Evolutionary conservation across 2,797 vertebrate genomes (phyloP).

Genomic region (Poliocrania exsul): DNA sequence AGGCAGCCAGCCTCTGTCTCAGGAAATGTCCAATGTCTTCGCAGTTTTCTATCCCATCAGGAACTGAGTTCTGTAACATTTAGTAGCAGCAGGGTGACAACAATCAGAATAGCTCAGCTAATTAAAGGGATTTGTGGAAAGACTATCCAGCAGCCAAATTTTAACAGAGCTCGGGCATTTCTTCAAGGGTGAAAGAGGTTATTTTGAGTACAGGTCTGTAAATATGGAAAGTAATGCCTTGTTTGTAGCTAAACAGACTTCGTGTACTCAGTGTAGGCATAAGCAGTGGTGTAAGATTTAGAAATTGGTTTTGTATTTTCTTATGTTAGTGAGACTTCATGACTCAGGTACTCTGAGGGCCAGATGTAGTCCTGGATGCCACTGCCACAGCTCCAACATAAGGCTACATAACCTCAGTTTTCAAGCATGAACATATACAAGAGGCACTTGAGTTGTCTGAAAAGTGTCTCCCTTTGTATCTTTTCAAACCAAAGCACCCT

Average conservation of each 20-base stretch:
- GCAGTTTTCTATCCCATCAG: conserved; percentile 7
- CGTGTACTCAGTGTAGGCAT: neutral
- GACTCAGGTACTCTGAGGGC: neutral
- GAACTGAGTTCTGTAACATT: conserved; percentile 8
- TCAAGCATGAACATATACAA: fast-evolving
- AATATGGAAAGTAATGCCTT: neutral
- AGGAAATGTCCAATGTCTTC: conserved; percentile 27
- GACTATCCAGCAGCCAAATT: neutral
- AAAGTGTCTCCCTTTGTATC: neutral
- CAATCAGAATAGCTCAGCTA: neutral
- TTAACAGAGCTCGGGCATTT: neutral
- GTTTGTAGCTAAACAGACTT: neutral
- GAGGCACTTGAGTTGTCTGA: neutral
- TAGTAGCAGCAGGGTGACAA: neutral
- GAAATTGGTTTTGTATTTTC: neutral
- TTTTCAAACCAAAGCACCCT: neutral
- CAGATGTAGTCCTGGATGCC: neutral
- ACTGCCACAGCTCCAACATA: neutral
- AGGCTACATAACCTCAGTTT: neutral
- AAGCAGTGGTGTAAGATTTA: neutral
- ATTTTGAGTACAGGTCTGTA: neutral
- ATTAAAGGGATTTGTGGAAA: conserved; percentile 4
- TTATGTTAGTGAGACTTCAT: neutral
- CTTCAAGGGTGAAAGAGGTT: neutral
- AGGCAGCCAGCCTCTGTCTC: neutral